Base-by-base conservation (phyloP, 2,113 vertebrate species). In the Cnemophilus loriae region DNA sequence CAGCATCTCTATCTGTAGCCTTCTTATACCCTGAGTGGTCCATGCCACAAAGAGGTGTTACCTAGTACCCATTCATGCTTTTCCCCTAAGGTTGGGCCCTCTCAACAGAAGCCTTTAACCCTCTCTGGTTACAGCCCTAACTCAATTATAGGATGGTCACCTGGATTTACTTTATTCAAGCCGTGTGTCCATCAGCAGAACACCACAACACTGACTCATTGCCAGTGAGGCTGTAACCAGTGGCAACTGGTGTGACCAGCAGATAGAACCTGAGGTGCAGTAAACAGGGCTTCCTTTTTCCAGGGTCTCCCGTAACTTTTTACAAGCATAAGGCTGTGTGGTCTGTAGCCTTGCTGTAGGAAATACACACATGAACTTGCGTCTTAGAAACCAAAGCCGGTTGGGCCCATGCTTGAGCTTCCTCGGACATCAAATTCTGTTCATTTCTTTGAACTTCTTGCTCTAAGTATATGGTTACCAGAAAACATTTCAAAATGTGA, bases 401-500 rank as follows among this genome's bases (percentile, higher is more conserved):
- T 18, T 55, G 50, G 50, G 59, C 68, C 68, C 37, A 8, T 46
- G n/a, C 33, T 77, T 0, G 0, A 27, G 26, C 63, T 92, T 70
- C 90, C 41, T 35, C 59, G 59, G 79, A 86, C 88, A 60, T 88
- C 14, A 32, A 70, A 53, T 77, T 76, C 46, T 69, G 21, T 70
- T 93, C 11, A 24, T 88, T 96, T 94, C 95, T 83, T 68, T 81
- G 91, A 89, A 95, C 24, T 90, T 73, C 63, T 90, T 84, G 23
- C 71, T 81, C 26, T 57, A 30, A 86, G 80, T 53, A 26, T 42
- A n/a, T 52, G 53, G 55, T 88, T 96, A 86, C 89, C 42, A 7
- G 90, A 95, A 95, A 92, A 89, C n/a, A 81, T 95, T 96, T 93
- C 93, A 88, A 96, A 93, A 95, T 77, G 60, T 80, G 63, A 79